Evolutionary conservation across 2,888 invertebrate genomes (phyloP).

Genomic region (Crioceris asparagi): DNA sequence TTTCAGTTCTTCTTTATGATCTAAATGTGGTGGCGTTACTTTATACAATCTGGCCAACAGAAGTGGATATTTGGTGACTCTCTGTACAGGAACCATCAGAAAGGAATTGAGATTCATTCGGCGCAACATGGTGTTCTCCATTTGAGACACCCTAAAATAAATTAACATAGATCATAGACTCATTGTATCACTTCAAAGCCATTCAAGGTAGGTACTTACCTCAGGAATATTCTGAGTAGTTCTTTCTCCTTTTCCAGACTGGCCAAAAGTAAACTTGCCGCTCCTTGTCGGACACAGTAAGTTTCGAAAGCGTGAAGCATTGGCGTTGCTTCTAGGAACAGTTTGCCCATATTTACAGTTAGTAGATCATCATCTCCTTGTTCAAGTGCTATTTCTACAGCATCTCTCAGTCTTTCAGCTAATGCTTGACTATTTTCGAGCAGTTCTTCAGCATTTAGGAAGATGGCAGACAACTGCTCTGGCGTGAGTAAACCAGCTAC

Average conservation of each 20-base stretch:
- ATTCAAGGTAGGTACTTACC: no score
- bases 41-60: constrained; percentile 81
- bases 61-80: constrained; percentile 93
- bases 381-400: constrained; percentile 74
- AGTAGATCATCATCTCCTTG: constrained; percentile 74
- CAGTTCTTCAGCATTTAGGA: constrained; percentile 86
- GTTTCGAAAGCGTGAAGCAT: constrained; percentile 93
- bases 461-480: constrained; percentile 85
- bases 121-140: constrained; percentile 86
- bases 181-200: no score
- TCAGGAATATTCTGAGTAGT: constrained; percentile 79
- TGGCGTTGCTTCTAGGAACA: constrained; percentile 80
- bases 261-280: constrained; percentile 76
- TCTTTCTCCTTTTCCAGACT: constrained; percentile 93
- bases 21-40: constrained; percentile 75
- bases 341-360: constrained; percentile 82
- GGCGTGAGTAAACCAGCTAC: constrained; percentile 83
- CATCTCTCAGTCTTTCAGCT: constrained; percentile 75
- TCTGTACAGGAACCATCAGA: constrained; percentile 94
- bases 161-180: no score
- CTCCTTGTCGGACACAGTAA: constrained; percentile 88
- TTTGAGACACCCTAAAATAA: constrained; percentile 72
- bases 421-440: constrained; percentile 75
- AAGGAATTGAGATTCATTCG: constrained; percentile 97
- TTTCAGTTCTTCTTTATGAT: constrained; percentile 71